A percentile compares a stretch with the other conserved stretches of the same genome.
These are phyloP conservation scores for Cantharis rufa DNA, from an alignment of 2,888 invertebrate genomes.

Conservation along the genomic window DNA sequence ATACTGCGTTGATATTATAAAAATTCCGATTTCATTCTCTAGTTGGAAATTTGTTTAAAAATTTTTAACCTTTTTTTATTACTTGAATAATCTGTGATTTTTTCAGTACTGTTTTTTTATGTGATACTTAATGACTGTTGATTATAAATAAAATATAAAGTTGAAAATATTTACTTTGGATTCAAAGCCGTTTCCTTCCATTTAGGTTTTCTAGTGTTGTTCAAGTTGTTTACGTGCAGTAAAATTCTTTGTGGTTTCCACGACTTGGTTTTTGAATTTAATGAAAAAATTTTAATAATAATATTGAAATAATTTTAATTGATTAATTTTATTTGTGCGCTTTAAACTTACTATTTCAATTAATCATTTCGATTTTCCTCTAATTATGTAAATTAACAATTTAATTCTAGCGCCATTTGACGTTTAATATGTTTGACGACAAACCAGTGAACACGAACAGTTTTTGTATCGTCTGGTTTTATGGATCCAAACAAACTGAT, in stretches of 20 bases:
- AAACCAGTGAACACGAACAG: too few species aligned
- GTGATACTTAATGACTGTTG: neutral
- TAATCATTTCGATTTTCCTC: too few species aligned
- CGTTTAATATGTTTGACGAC: too few species aligned
- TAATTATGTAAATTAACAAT: too few species aligned
- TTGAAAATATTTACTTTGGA: neutral
- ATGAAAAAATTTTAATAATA: too few species aligned
- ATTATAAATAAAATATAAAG: conserved; percentile 9
- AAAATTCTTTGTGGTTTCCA: too few species aligned
- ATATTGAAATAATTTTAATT: too few species aligned
- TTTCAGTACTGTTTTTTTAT: conserved; percentile 16
- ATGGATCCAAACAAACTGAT: too few species aligned
- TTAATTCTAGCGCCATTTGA: too few species aligned
- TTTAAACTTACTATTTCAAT: too few species aligned
- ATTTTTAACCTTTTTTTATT: neutral
- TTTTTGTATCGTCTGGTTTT: too few species aligned
- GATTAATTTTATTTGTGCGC: too few species aligned
- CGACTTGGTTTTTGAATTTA: neutral
- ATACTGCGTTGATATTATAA: neutral
- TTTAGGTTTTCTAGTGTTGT: neutral
- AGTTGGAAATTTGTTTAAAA: neutral
- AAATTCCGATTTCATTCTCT: neutral
- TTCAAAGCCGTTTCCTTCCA: neutral
- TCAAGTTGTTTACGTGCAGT: neutral
- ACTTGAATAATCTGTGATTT: conserved; percentile 12